Percentiles rank a stretch among this genome's conserved stretches.
phyloP scores from a whole-genome alignment of 2,888 invertebrate genomes.

The Nymphalis urticae region DNA sequence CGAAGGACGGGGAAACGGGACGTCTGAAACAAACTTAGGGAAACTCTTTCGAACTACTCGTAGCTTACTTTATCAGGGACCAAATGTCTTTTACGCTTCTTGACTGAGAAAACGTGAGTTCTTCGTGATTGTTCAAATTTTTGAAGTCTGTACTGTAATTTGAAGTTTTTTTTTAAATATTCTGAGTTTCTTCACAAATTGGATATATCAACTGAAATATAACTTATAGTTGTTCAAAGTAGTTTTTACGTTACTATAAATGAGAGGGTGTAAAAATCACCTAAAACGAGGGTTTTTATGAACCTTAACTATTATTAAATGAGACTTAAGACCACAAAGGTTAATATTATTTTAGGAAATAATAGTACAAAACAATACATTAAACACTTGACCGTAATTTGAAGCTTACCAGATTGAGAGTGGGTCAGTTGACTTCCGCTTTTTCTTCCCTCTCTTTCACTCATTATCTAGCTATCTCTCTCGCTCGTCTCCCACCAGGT shows the following conservation, averaged over 20 bases:
- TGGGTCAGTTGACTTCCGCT: too few relatives aligned
- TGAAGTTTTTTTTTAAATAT: too few relatives aligned
- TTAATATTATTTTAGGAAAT: too few relatives aligned
- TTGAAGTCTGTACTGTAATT: not conserved
- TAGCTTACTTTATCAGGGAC: slow-evolving; percentile 39
- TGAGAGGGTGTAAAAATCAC: slow-evolving; percentile 10
- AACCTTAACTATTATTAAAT: slow-evolving; percentile 23
- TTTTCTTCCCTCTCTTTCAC: too few relatives aligned
- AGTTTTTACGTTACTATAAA: not conserved
- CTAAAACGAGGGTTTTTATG: slow-evolving; percentile 11
- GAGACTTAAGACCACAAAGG: slow-evolving; percentile 3
- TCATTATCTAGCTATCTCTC: too few relatives aligned
- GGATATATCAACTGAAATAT: too few relatives aligned
- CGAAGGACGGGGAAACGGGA: slow-evolving; percentile 29
- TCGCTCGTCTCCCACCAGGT: too few relatives aligned
- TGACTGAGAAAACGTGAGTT: slow-evolving; percentile 6
- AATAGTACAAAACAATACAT: too few relatives aligned
- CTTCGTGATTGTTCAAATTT: not conserved
- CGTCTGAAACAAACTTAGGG: slow-evolving; percentile 39
- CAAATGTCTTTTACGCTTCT: slow-evolving; percentile 29
- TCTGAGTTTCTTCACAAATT: too few relatives aligned
- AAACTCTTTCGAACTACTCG: slow-evolving; percentile 33
- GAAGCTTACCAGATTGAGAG: too few relatives aligned
- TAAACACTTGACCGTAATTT: too few relatives aligned
- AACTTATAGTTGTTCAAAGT: too few relatives aligned